phyloP scores from a whole-genome alignment of 2,888 invertebrate genomes.

The Danaus chrysippus region DNA sequence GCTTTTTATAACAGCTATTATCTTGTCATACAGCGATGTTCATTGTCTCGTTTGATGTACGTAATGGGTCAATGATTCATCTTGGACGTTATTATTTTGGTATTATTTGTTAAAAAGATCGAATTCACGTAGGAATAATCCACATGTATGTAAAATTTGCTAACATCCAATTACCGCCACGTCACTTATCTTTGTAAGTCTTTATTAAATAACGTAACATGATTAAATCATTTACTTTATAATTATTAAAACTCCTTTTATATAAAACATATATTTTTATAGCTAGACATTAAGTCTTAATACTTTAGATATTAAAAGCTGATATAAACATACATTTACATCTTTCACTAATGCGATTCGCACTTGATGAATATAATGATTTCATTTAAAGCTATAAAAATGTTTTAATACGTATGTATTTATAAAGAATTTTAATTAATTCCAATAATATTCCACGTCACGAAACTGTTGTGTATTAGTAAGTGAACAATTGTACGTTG shows the following conservation, averaged over 20 bases:
- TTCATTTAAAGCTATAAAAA: background rate
- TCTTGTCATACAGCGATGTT: conserved; percentile 53
- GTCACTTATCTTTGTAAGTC: background rate
- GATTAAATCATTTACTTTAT: background rate
- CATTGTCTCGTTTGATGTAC: conserved; percentile 27
- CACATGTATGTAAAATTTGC: background rate
- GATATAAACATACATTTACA: background rate
- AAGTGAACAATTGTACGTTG: conserved; percentile 62
- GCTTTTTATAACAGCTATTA: conserved; percentile 57
- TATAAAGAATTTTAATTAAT: background rate
- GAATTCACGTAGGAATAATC: background rate
- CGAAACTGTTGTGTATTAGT: conserved; percentile 21
- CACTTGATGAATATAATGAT: background rate
- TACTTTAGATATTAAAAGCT: background rate
- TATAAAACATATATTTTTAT: conserved; percentile 2
- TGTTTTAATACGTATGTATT: background rate
- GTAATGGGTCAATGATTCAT: conserved; percentile 17
- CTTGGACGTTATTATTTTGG: background rate
- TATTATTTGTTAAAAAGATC: background rate
- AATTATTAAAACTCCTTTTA: background rate
- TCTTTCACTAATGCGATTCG: too few species aligned
- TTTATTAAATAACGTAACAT: background rate
- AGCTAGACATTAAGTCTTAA: background rate
- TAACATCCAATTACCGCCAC: background rate
- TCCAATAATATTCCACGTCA: background rate